Evolutionary conservation across 2,888 invertebrate genomes (phyloP), one percentile per base, ranked within the genome.

Genomic region (Campoplex nolae): DNA sequence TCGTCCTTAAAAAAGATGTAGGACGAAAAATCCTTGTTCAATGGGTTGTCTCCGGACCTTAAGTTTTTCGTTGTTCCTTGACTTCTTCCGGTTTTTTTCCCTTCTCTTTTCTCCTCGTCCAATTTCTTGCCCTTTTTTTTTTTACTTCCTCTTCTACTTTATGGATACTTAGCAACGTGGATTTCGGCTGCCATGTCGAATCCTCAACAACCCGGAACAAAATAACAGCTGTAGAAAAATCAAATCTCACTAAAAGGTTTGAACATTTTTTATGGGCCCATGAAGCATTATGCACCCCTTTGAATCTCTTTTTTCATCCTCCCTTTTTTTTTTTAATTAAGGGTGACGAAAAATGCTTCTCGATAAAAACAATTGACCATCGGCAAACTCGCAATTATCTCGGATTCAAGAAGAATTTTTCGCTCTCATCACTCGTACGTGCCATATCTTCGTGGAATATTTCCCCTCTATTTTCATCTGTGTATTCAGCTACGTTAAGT

Each of bases 51-150:
- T 45, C 76, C 82, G 87, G 89, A 86, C 88, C 89, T 89, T 92
- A 91, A 92, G 90, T 91, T 90, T 93, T 92, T 92, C 92, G 92
- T 90, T 91, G 90, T 90, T 90, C 88, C 89, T 90, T 89, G 74
- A 83, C 90, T 89, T 89, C 91, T 92, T 93, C 93, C 93, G 93
- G 92, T 91, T 91, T 91, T 80, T 85, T 18, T 54, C 51, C 38
- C 51, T 51, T 54, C 51, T 48, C 51, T 32, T 65, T 56, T 48
- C 45, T 54, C 23, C 13, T 6, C 32, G 16, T 32, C 32, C 13
- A 32, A 62, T 28, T 62, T 62, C 32, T 62, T 62, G 6, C 28
- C 32, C 16, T 16, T 32, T 62, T 62, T 35, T 35, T 68, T 62
- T 35, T 23, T 68, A 58, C 35, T 54, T 42, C 42, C 11, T 38